phyloP scores from a whole-genome alignment of 2,797 vertebrate species.

The Neosalanx taihuensis region DNA sequence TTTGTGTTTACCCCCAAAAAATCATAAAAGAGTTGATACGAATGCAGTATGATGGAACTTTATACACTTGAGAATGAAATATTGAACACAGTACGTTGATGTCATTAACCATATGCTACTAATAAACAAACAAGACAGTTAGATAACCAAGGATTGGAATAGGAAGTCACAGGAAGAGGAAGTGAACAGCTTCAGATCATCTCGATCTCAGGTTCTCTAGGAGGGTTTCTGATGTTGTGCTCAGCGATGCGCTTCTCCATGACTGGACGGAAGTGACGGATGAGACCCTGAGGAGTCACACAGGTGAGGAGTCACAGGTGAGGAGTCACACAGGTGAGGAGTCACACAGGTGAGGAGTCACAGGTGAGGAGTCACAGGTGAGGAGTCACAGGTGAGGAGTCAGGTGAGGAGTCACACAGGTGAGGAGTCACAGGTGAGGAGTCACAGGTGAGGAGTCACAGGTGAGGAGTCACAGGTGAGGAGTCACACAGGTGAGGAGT shows the following conservation, averaged over 20 bases:
- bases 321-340: no score
- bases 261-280: conserved; percentile 78
- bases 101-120: background rate
- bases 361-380: no score
- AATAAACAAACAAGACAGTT: background rate
- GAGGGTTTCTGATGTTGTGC: conserved; percentile 44
- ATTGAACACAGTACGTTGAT: background rate
- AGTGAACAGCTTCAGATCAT: conserved; percentile 44
- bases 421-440: no score
- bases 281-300: conserved; percentile 67
- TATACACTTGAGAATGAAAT: background rate
- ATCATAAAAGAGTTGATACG: background rate
- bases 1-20: conserved; percentile 7
- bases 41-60: background rate
- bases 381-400: no score
- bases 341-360: no score
- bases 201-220: conserved; percentile 42
- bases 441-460: no score
- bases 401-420: no score
- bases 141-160: background rate
- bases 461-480: no score
- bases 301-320: background rate
- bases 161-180: background rate
- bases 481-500: no score
- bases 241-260: conserved; percentile 74